Percentiles rank a stretch among this genome's conserved stretches.
Evolutionary conservation across 2,888 invertebrate species (phyloP).

Genomic region (Parnassius smintheus): DNA sequence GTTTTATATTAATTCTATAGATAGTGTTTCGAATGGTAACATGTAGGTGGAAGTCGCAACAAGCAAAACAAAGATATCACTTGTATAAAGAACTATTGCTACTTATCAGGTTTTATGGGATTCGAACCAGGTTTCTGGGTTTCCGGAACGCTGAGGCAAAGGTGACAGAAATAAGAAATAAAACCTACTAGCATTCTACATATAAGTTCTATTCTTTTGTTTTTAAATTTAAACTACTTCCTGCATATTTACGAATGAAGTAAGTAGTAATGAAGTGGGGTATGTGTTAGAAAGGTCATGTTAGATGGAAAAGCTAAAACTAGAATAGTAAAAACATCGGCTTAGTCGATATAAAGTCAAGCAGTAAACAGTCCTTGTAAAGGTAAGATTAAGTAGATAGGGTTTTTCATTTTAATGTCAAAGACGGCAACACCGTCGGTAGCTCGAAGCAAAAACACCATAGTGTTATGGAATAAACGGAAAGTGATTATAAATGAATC

Average conservation of each 20-base stretch:
- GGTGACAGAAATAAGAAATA: not conserved
- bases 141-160: conserved; percentile 5
- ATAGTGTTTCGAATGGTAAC: conserved; percentile 19
- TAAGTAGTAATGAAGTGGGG: too few species aligned
- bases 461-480: not conserved
- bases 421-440: conserved; percentile 5
- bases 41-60: not conserved
- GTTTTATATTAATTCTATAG: conserved; percentile 7
- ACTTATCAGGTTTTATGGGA: conserved; percentile 1
- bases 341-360: conserved; percentile 15
- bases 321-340: conserved; percentile 3
- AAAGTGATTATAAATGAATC: conserved; percentile 10
- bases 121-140: not conserved
- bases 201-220: not conserved
- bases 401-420: conserved; percentile 1
- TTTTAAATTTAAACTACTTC: not conserved
- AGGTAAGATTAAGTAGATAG: conserved; percentile 18
- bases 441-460: conserved; percentile 18
- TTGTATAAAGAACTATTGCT: conserved; percentile 6
- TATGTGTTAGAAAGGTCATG: conserved; percentile 4
- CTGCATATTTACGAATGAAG: too few species aligned
- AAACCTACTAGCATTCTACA: not conserved
- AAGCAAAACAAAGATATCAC: not conserved
- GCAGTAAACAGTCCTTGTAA: conserved; percentile 17
- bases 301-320: conserved; percentile 1